These are phyloP conservation scores for Macrotis lagotis DNA, from an alignment of 2,113 vertebrate species.

Conservation along the genomic window DNA sequence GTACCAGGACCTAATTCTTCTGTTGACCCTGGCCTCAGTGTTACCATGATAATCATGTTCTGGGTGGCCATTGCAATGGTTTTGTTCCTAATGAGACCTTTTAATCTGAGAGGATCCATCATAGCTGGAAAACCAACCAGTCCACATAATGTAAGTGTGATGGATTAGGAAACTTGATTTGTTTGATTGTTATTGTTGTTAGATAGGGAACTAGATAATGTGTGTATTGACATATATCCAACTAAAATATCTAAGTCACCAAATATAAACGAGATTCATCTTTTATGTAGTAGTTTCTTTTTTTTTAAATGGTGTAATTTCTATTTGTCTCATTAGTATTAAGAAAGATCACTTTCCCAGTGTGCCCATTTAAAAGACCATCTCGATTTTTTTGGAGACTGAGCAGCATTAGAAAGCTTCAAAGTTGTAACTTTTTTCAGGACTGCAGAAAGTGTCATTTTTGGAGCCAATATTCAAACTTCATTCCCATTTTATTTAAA, in stretches of 20 bases:
- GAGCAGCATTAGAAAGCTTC: constrained; percentile 23
- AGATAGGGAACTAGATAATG: neutral
- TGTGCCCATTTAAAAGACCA: neutral
- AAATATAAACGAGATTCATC: constrained; percentile 18
- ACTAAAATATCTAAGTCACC: constrained; percentile 39
- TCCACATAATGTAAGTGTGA: constrained; percentile 89
- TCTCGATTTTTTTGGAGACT: neutral
- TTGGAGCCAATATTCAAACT: neutral
- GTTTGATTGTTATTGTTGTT: neutral
- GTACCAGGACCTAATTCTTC: constrained; percentile 92
- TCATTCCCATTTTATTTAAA: constrained; percentile 19
- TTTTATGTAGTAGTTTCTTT: constrained; percentile 11
- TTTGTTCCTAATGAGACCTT: constrained; percentile 93
- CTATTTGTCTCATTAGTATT: neutral
- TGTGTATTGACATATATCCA: neutral
- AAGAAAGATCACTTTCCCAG: neutral
- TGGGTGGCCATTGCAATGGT: constrained; percentile 93
- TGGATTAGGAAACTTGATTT: neutral
- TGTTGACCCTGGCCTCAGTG: constrained; percentile 86
- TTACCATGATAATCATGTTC: constrained; percentile 94
- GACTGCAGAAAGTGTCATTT: constrained; percentile 8
- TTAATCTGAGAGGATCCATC: constrained; percentile 88
- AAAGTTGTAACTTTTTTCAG: neutral
- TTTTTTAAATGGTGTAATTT: neutral
- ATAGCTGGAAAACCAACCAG: constrained; percentile 87